These are phyloP conservation scores for Ennomos fuscantarius DNA, from an alignment of 2,888 invertebrate genomes.

Conservation along the genomic window DNA sequence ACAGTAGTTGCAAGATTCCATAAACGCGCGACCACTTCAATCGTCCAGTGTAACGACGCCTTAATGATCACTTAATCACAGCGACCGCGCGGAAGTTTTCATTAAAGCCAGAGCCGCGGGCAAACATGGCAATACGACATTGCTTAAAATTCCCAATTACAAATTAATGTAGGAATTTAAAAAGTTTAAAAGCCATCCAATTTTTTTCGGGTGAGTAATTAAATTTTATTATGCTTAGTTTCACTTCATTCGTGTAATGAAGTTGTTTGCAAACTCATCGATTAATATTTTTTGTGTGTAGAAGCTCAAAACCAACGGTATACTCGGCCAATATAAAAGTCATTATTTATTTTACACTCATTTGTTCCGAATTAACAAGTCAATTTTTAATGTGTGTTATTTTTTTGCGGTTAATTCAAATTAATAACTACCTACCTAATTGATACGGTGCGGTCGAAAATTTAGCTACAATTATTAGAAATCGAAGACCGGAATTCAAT, in stretches of 20 bases:
- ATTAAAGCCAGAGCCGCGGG: constrained; percentile 49
- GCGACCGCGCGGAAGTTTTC: constrained; percentile 54
- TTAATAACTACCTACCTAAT: constrained; percentile 11
- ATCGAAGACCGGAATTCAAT: constrained; percentile 8
- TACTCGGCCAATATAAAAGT: constrained; percentile 5
- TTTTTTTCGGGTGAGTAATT: constrained; percentile 20
- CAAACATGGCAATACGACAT: constrained; percentile 49
- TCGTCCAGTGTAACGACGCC: constrained; percentile 59
- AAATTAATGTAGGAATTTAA: constrained; percentile 26
- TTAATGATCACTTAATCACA: constrained; percentile 73
- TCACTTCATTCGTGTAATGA: constrained; percentile 22
- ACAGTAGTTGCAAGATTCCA: constrained; percentile 58
- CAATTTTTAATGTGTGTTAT: constrained; percentile 13
- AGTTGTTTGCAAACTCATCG: constrained; percentile 14
- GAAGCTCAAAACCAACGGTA: constrained; percentile 17
- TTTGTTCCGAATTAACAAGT: constrained; percentile 16
- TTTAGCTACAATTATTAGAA: constrained; percentile 4
- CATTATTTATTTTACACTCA: constrained; percentile 22
- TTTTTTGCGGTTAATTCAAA: constrained; percentile 18
- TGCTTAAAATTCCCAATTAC: constrained; percentile 50
- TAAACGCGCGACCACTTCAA: constrained; percentile 47
- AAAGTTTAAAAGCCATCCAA: constrained; percentile 17
- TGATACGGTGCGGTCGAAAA: constrained; percentile 14
- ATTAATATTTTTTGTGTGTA: constrained; percentile 11
- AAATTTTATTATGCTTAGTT: constrained; percentile 31